Base-by-base conservation (phyloP, 2,113 vertebrate species). In the Psilopsiagon aymara region DNA sequence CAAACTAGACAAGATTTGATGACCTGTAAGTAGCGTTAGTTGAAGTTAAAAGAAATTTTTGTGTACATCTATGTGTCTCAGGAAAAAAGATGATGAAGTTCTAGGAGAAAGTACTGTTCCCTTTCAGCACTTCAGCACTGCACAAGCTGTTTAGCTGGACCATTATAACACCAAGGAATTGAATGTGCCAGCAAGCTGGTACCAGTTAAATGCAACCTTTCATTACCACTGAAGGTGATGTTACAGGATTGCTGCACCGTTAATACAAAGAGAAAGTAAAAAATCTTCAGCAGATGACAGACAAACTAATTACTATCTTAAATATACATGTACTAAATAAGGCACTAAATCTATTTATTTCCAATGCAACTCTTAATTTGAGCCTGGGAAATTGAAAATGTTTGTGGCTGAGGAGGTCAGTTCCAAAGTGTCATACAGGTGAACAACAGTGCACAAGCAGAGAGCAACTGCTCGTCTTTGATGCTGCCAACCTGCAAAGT, bases 21-120 rank as follows among this genome's bases (percentile, higher is more conserved):
- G 12, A 8, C 21, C 24, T 31, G 17, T 15, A 29, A 69, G 3
- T 5, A n/a, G 13, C 69, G 14, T 29, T 3, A 37, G 15, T 4
- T 73, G 57, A 33, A 66, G 25, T 37, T 15, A 33, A 28, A 28
- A 28, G 7, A 19, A 5, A 3, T 31, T 25, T 64, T 24, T 78
- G 18, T 37, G 10, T 21, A 1, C 35, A 5, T 2, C 2, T 24
- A 7, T 13, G 14, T 14, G 9, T 73, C 44, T 49, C 24, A 25
- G 21, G 19, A 6, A 2, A 5, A 4, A 31, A 35, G n/a, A 13
- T 10, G 10, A 15, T 1, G 2, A 60, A 31, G 6, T 51, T 23
- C 24, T 31, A 67, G 52, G 55, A 68, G 59, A 73, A 82, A 84
- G 74, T 21, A 17, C n/a, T 31, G 17, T 24, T 63, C 10, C 9